phyloP scores from a whole-genome alignment of 1,140 invertebrate species.

The Lycorma delicatula region DNA sequence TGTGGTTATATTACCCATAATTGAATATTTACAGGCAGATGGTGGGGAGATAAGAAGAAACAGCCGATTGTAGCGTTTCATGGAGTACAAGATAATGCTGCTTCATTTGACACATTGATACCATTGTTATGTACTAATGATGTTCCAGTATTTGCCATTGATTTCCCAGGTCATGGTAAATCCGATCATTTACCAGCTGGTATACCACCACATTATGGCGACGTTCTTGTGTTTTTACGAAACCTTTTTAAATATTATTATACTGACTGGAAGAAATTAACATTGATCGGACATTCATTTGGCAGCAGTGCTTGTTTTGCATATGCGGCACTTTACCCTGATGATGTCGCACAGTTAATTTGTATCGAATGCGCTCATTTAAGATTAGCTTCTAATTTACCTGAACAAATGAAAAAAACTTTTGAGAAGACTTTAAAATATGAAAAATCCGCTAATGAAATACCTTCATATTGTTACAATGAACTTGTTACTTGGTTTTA shows the following conservation, averaged over 20 bases:
- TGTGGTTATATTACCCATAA: too few relatives aligned
- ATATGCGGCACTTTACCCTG: constrained; percentile 64
- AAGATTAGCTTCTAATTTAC: constrained; percentile 30
- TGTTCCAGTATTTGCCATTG: constrained; percentile 54
- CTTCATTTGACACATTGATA: constrained; percentile 71
- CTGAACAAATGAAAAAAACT: constrained; percentile 25
- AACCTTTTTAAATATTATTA: constrained; percentile 57
- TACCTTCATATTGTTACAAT: constrained; percentile 39
- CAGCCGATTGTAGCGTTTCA: constrained; percentile 74
- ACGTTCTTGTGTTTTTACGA: constrained; percentile 45
- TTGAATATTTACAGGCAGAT: constrained; percentile 58
- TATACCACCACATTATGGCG: constrained; percentile 60
- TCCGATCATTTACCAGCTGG: constrained; percentile 68
- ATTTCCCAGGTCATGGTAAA: constrained; percentile 71
- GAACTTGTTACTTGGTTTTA: constrained; percentile 58
- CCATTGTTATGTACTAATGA: constrained; percentile 54
- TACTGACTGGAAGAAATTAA: constrained; percentile 63
- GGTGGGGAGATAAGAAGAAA: constrained; percentile 60
- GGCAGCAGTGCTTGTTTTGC: constrained; percentile 70
- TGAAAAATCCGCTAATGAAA: constrained; percentile 21
- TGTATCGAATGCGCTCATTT: constrained; percentile 51
- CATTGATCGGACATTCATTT: constrained; percentile 67
- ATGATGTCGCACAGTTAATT: constrained; percentile 59
- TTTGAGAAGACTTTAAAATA: constrained; percentile 27
- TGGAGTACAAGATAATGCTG: constrained; percentile 82